phyloP scores from a whole-genome alignment of 1,140 invertebrate species.

The Drosophila erecta region DNA sequence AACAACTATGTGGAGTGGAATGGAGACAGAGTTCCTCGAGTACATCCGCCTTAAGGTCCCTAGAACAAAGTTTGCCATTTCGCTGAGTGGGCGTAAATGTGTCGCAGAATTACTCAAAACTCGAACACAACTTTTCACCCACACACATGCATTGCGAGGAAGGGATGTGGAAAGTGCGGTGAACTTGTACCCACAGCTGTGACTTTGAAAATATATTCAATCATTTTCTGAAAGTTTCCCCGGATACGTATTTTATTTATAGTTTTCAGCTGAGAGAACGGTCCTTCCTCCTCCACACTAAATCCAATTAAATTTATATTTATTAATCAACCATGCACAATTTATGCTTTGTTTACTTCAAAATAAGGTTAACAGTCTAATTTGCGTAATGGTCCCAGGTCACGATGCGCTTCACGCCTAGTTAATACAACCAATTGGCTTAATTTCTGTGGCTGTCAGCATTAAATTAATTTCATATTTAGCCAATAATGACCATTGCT shows the following conservation, averaged over 20 bases:
- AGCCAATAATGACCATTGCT: constrained; percentile 21
- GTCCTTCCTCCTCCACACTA: background rate
- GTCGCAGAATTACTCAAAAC: constrained; percentile 42
- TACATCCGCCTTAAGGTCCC: constrained; percentile 30
- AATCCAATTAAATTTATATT: constrained; percentile 44
- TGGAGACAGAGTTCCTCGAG: background rate
- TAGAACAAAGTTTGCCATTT: constrained; percentile 56
- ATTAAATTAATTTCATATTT: constrained; percentile 55
- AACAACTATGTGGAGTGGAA: constrained; percentile 38
- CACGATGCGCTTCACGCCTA: constrained; percentile 49
- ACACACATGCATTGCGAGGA: constrained; percentile 4
- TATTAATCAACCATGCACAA: constrained; percentile 37
- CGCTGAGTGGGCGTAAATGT: constrained; percentile 41
- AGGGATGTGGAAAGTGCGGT: constrained; percentile 40
- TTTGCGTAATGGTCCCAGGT: constrained; percentile 54
- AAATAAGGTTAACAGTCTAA: constrained; percentile 41
- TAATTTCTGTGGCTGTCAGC: constrained; percentile 70
- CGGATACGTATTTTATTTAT: constrained; percentile 24
- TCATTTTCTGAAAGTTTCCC: constrained; percentile 62
- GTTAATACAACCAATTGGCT: constrained; percentile 71
- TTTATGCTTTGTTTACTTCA: constrained; percentile 31
- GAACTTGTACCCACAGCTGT: constrained; percentile 59
- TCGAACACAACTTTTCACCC: constrained; percentile 45
- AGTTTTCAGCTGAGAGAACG: constrained; percentile 6
- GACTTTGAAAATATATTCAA: constrained; percentile 70